Base-by-base conservation (phyloP, 2,797 vertebrate genomes). In the Margarornis squamiger region DNA sequence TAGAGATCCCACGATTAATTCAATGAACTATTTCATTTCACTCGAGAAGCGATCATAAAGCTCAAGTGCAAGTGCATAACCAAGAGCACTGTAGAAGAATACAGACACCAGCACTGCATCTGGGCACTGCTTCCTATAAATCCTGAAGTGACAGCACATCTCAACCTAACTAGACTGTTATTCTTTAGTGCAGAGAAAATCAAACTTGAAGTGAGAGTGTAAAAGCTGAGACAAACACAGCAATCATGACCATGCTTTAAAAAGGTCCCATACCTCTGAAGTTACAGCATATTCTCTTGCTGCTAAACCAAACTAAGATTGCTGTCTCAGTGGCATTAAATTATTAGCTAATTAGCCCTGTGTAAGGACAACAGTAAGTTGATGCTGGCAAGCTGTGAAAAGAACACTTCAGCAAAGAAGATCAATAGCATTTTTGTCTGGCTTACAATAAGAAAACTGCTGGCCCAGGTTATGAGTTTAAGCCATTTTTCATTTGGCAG, bases 281-380 rank as follows among this genome's bases (percentile, higher is more conserved):
- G 86, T 90, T 67, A 70, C 49, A 63, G 71, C 39, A 59, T 86
- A 91, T 86, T 81, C 73, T 61, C 76, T 83, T 41, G 77, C 86
- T 91, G 58, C 63, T 95, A 84, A 97, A 96, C 71, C 46, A 17
- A 94, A 88, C 73, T 8, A 39, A 92, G 70, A 74, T 70, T 75
- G 85, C 87, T 94, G 89, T 96, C 95, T 97, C 88, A 24, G 82
- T 92, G 86, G 92, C 94, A 96, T 97, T 97, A 97, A 97, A 97
- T 97, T 97, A 97, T 97, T 96, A 97, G 96, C 90, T 97, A 97
- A 97, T 97, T 97, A 97, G 92, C 95, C 86, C 87, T 29, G 70
- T 96, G 91, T 94, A 93, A 96, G 95, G 95, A 95, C 91, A 96
- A 96, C 95, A 96, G 81, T 43, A 83, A 95, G 93, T 94, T 95